Percentiles rank a stretch among this genome's conserved stretches.
These are phyloP conservation scores for Montipora efflorescens DNA, from an alignment of 64 coral and sea anemone species.

Conservation along the genomic window DNA sequence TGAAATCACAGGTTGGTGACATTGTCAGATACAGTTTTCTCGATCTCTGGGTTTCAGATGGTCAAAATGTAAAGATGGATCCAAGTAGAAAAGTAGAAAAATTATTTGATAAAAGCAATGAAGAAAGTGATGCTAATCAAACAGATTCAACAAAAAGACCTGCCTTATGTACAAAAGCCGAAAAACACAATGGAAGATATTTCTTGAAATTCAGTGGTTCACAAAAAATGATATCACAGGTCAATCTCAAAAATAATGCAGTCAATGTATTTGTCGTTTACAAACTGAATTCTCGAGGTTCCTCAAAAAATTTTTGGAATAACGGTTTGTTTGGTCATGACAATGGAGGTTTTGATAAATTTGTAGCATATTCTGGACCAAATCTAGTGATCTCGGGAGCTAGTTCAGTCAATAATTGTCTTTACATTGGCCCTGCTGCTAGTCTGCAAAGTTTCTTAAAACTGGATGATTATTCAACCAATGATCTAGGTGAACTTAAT, in stretches of 20 bases:
- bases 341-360: too few relatives aligned
- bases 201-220: too few relatives aligned
- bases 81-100: background rate
- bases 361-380: too few relatives aligned
- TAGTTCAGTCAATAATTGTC: background rate
- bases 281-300: background rate
- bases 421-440: background rate
- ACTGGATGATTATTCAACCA: background rate
- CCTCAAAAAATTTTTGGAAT: too few relatives aligned
- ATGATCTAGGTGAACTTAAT: background rate
- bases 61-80: too few relatives aligned
- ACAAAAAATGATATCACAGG: too few relatives aligned
- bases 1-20: too few relatives aligned
- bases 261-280: background rate
- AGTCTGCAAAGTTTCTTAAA: too few relatives aligned
- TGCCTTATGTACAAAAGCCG: background rate
- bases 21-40: too few relatives aligned
- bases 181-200: background rate
- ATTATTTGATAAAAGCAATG: background rate
- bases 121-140: background rate
- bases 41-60: too few relatives aligned
- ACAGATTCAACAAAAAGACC: background rate
- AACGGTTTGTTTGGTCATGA: too few relatives aligned
- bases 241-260: background rate
- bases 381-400: too few relatives aligned